Evolutionary conservation across 2,113 vertebrate species (phyloP).

Genomic region (Hippocampus zosterae): DNA sequence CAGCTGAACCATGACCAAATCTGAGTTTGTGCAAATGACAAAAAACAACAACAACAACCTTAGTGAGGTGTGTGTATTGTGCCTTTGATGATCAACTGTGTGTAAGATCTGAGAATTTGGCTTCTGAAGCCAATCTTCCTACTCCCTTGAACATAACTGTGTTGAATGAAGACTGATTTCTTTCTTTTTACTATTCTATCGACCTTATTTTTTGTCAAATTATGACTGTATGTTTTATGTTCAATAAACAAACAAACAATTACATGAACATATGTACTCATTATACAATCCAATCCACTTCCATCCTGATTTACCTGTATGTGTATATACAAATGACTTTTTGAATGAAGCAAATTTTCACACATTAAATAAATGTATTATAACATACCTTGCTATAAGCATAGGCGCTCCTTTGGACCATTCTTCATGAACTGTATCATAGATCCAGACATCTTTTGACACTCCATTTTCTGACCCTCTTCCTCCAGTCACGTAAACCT

Average conservation of each 20-base stretch:
- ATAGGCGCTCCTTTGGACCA: conserved; percentile 94
- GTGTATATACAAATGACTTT: neutral
- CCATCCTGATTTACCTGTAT: too few relatives aligned
- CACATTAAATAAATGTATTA: neutral
- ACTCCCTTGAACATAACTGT: too few relatives aligned
- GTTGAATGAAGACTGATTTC: too few relatives aligned
- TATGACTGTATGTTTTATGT: too few relatives aligned
- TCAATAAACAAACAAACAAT: too few relatives aligned
- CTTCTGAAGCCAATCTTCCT: neutral
- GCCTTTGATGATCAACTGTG: neutral
- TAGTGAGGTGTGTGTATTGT: neutral
- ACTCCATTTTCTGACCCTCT: conserved; percentile 90
- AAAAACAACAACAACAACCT: neutral
- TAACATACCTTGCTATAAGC: conserved; percentile 80
- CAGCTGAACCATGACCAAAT: conserved; percentile 89
- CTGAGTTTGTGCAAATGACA: conserved; percentile 9
- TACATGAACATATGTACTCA: neutral
- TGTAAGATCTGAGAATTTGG: neutral
- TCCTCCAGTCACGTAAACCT: conserved; percentile 90
- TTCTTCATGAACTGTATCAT: conserved; percentile 87
- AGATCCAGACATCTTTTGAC: conserved; percentile 95
- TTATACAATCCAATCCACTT: too few relatives aligned
- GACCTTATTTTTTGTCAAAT: too few relatives aligned
- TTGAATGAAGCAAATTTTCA: too few relatives aligned
- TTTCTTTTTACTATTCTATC: too few relatives aligned